Conservation (phyloP, 2,113 vertebrate genomes). For the Chloropsis cyanopogon region DNA sequence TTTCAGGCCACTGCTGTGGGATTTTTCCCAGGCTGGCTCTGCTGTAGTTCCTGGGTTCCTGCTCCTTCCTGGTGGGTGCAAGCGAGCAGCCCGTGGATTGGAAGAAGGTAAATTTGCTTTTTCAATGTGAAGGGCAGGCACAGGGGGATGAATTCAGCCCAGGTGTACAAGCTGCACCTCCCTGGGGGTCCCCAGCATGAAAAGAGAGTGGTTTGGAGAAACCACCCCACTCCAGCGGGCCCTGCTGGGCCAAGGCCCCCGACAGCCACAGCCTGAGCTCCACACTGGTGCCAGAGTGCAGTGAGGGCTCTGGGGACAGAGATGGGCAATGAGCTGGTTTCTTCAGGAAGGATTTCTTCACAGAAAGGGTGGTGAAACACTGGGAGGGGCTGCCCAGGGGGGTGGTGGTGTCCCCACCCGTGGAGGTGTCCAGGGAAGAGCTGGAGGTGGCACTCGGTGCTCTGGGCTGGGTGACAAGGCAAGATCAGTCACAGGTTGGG, state of each 20-base stretch:
- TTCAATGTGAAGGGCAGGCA: accelerated
- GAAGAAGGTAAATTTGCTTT: neutral
- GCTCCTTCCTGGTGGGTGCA: neutral
- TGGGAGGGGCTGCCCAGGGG: neutral
- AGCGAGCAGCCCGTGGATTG: neutral
- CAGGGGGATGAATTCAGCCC: neutral
- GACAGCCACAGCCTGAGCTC: accelerated
- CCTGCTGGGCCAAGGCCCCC: neutral
- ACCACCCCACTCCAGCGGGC: neutral
- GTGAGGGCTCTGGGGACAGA: neutral
- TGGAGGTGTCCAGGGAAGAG: no score
- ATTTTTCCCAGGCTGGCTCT: neutral
- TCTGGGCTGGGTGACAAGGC: neutral
- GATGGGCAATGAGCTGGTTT: neutral
- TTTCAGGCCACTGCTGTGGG: neutral
- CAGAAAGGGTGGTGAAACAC: neutral
- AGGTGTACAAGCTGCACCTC: neutral
- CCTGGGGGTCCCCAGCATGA: accelerated
- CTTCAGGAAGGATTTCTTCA: neutral
- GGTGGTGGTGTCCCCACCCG: neutral
- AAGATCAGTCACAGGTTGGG: accelerated
- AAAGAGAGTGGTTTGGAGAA: neutral
- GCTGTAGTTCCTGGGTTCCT: neutral
- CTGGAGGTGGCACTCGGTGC: neutral
- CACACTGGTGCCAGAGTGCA: accelerated